These are phyloP conservation scores for Drosophila anomalata DNA, from an alignment of 2,888 invertebrate genomes.

Conservation along the genomic window DNA sequence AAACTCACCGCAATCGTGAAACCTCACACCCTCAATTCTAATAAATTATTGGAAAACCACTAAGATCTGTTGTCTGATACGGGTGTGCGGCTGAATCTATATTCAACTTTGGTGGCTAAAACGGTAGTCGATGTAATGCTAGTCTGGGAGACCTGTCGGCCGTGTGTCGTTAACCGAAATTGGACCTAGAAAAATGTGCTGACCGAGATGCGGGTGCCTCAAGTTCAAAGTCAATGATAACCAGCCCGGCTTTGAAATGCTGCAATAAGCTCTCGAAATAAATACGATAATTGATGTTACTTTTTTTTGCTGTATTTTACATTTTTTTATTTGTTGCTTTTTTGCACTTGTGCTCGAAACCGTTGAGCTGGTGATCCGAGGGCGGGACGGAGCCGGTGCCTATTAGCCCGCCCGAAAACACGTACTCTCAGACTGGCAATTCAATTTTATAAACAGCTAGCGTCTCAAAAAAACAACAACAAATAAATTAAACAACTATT, in stretches of 20 bases:
- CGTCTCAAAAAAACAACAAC: slow-evolving; percentile 20
- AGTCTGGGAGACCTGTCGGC: not conserved
- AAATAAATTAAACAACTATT: slow-evolving; percentile 42
- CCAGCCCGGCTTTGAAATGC: slow-evolving; percentile 25
- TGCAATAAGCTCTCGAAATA: slow-evolving; percentile 33
- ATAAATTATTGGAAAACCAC: not conserved
- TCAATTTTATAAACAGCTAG: slow-evolving; percentile 21
- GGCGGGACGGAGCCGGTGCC: slow-evolving; percentile 2
- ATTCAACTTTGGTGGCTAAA: not conserved
- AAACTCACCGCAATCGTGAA: not conserved
- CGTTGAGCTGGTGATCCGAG: slow-evolving; percentile 41
- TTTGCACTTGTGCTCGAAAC: slow-evolving; percentile 48
- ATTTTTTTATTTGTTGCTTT: slow-evolving; percentile 15
- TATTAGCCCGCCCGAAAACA: slow-evolving; percentile 27
- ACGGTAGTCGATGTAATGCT: not conserved
- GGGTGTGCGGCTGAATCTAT: not conserved
- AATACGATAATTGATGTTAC: slow-evolving; percentile 42
- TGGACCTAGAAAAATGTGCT: slow-evolving; percentile 30
- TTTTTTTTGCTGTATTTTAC: slow-evolving; percentile 40
- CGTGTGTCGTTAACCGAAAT: slow-evolving; percentile 14
- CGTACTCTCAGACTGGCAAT: slow-evolving; percentile 27
- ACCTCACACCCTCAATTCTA: not conserved
- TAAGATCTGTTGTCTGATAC: not conserved
- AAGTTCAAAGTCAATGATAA: slow-evolving; percentile 70
- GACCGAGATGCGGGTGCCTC: slow-evolving; percentile 34